phyloP scores from a whole-genome alignment of 2,113 vertebrate species.

The Myanophis thanlyinensis region DNA sequence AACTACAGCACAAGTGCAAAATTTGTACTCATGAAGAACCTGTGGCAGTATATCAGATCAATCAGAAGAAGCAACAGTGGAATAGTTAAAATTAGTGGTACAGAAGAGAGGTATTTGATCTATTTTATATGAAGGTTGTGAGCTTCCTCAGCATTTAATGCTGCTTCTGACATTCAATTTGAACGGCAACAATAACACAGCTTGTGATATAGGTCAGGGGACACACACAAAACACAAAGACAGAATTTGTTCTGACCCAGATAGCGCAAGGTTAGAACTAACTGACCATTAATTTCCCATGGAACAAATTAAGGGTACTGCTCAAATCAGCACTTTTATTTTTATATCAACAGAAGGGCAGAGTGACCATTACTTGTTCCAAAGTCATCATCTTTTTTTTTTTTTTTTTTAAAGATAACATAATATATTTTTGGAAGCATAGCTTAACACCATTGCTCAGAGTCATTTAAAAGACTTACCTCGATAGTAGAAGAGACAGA shows the following conservation, averaged over 20 bases:
- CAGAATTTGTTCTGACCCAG: not conserved
- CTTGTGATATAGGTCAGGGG: not conserved
- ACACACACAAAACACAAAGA: not conserved
- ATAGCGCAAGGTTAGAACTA: not conserved
- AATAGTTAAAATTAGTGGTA: not conserved
- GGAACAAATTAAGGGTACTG: not conserved
- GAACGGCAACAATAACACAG: not conserved
- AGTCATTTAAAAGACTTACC: conserved; percentile 74
- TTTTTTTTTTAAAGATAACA: not conserved
- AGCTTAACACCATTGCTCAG: accelerated
- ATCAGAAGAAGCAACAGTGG: not conserved
- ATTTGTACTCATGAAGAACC: not conserved
- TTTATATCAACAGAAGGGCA: not conserved
- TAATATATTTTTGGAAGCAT: not conserved
- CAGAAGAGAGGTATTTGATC: not conserved
- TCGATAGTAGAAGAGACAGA: conserved; percentile 98
- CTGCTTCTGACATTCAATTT: not conserved
- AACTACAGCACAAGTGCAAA: not conserved
- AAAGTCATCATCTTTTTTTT: not conserved
- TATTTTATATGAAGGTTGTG: not conserved
- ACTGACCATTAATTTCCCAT: not conserved
- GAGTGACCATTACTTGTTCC: not conserved
- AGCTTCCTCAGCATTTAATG: too few relatives aligned
- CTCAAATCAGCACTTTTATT: not conserved
- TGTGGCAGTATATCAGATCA: not conserved